phyloP scores from a whole-genome alignment of 2,888 invertebrate species.

The Rhamphomyia laevipes region DNA sequence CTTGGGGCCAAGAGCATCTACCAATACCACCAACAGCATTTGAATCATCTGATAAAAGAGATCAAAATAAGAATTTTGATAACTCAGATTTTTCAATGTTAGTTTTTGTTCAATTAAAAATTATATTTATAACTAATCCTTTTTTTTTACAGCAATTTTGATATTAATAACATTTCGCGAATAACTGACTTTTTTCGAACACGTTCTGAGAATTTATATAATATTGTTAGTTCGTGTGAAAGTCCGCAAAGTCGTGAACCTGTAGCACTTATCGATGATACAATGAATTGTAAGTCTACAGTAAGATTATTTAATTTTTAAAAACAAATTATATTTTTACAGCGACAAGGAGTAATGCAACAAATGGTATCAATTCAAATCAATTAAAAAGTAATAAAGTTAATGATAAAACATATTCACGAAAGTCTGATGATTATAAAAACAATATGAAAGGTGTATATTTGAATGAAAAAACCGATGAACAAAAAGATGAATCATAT shows the following conservation, averaged over 20 bases:
- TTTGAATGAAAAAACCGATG: too few relatives aligned
- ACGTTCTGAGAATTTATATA: conserved; percentile 28
- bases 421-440: background rate
- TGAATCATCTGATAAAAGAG: background rate
- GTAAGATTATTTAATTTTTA: too few relatives aligned
- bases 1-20: conserved; percentile 33
- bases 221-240: conserved; percentile 22
- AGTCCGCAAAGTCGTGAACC: conserved; percentile 20
- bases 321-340: too few relatives aligned
- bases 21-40: conserved; percentile 30
- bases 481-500: conserved; percentile 22
- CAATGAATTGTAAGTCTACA: background rate
- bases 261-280: conserved; percentile 19
- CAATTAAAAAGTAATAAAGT: too few relatives aligned
- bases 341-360: too few relatives aligned
- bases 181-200: conserved; percentile 3
- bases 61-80: background rate
- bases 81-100: background rate
- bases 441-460: too few relatives aligned
- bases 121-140: too few relatives aligned
- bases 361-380: too few relatives aligned
- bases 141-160: too few relatives aligned
- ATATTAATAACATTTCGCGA: background rate
- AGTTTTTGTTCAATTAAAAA: too few relatives aligned
- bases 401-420: too few relatives aligned